A percentile compares a stretch with the other conserved stretches of the same genome.
Evolutionary conservation across 1,140 invertebrate genomes (phyloP).

Genomic region (Camponotus floridanus): DNA sequence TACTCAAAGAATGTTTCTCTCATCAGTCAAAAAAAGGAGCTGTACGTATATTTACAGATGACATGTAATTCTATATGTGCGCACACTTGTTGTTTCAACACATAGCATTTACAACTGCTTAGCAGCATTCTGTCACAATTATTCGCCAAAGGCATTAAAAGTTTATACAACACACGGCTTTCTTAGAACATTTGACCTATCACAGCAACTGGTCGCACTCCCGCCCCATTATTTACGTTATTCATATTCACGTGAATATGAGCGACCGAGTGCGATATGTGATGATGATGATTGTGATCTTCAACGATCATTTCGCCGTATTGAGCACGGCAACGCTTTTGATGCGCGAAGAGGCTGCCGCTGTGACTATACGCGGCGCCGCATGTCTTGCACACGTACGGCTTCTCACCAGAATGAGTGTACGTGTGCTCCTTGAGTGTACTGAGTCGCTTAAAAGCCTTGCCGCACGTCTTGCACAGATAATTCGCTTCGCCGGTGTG

Average conservation of each 20-base stretch:
- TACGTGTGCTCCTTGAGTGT: slow-evolving; percentile 87
- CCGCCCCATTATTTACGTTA: slow-evolving; percentile 72
- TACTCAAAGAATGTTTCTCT: slow-evolving; percentile 51
- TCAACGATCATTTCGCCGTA: slow-evolving; percentile 82
- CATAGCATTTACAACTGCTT: slow-evolving; percentile 1
- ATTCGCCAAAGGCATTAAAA: not conserved
- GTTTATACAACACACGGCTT: not conserved
- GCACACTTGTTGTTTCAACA: slow-evolving; percentile 1
- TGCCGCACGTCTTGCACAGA: slow-evolving; percentile 88
- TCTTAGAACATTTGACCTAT: slow-evolving; percentile 84
- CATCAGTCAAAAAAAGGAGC: slow-evolving; percentile 48
- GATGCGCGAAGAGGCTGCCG: slow-evolving; percentile 85
- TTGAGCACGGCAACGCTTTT: slow-evolving; percentile 84
- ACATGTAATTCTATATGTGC: not conserved
- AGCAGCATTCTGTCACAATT: not conserved
- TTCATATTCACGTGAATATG: slow-evolving; percentile 84
- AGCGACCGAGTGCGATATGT: slow-evolving; percentile 65
- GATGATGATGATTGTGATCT: slow-evolving; percentile 78
- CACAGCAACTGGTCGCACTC: slow-evolving; percentile 83
- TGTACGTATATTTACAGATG: slow-evolving; percentile 70
- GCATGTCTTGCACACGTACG: slow-evolving; percentile 87
- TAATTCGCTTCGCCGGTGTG: slow-evolving; percentile 88
- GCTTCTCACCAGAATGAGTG: slow-evolving; percentile 87
- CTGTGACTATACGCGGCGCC: slow-evolving; percentile 86
- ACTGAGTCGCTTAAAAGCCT: slow-evolving; percentile 88